Conservation (phyloP, 2,888 invertebrate genomes). For the Spisula solida region DNA sequence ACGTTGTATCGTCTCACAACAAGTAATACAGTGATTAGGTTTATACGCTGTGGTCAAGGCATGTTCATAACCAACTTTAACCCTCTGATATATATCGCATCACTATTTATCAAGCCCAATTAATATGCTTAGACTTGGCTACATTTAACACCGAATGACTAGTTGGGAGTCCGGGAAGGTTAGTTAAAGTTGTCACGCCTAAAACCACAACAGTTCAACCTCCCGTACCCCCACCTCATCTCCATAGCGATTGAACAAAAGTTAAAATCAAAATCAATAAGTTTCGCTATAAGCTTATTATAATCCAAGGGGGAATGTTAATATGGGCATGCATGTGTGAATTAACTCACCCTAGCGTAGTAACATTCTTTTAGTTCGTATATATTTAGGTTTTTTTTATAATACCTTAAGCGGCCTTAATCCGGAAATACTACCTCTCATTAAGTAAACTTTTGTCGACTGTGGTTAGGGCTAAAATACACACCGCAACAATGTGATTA, state of each 20-base stretch:
- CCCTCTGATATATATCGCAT: too few species aligned
- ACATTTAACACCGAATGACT: too few species aligned
- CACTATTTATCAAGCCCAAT: too few species aligned
- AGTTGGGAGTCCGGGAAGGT: neutral
- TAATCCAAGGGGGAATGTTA: neutral
- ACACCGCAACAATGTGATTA: constrained; percentile 43
- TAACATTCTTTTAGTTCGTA: neutral
- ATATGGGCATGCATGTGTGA: neutral
- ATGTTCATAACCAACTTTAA: too few species aligned
- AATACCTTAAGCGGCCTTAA: constrained; percentile 21
- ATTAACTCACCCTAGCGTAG: neutral
- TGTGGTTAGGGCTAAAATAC: constrained; percentile 22
- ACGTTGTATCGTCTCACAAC: too few species aligned
- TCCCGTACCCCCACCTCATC: neutral
- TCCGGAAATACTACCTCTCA: constrained; percentile 40
- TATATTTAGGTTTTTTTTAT: neutral
- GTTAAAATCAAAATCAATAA: constrained; percentile 6
- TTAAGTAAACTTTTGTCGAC: constrained; percentile 25
- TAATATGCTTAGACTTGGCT: too few species aligned
- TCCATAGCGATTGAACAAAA: neutral
- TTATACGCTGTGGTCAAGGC: too few species aligned
- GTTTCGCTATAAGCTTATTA: neutral
- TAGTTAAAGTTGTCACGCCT: neutral
- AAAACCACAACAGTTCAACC: neutral
- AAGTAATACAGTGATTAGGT: too few species aligned